Base-by-base conservation (phyloP, 1,140 invertebrate genomes). In the Eumaeus atala region DNA sequence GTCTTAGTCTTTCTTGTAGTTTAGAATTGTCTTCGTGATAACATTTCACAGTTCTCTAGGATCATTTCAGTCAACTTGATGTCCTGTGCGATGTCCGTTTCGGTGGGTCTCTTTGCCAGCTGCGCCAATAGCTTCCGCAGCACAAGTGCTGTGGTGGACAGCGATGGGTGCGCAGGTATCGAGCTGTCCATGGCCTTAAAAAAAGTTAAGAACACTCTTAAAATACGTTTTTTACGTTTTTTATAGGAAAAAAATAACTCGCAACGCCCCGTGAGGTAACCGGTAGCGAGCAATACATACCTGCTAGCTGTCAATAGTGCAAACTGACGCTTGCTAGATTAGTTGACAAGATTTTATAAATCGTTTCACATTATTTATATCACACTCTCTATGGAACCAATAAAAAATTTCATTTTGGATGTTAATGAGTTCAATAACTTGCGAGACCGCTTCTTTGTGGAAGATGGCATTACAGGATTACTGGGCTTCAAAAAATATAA, bases 11-110 rank as follows among this genome's bases (percentile, higher is more conserved):
- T 2, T 28, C 2, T 28, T 6, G 21, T 6, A 3, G 21, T 28
- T 62, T 68, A 68, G 37, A 79, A 62, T 51, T 77, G 81, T 42
- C 60, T 54, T 56, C 72, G 61, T 33, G 73, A 61, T 40, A 85
- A 55, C 33, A 78, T 62, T 64, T 79, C 77, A 59, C 82, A 85
- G 56, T 68, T 79, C 42, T 84, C 78, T 34, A 82, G 67, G n/a
- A 82, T 72, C 10, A 84, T 61, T 66, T 74, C 62, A 37, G 68
- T 59, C 16, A 79, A 49, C 63, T 82, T 84, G n/a, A 82, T 61
- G 48, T 84, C 70, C 35, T 78, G 74, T 16, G 50, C 18, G 54
- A 67, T 64, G 34, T 48, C 42, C 7, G 58, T 48, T 10, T 72
- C 65, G 1, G 59, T 53, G 2, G 66, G 54, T 53, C 70, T 81